Base-by-base conservation (phyloP, 2,113 vertebrate species). In the Macroglossus sobrinus region DNA sequence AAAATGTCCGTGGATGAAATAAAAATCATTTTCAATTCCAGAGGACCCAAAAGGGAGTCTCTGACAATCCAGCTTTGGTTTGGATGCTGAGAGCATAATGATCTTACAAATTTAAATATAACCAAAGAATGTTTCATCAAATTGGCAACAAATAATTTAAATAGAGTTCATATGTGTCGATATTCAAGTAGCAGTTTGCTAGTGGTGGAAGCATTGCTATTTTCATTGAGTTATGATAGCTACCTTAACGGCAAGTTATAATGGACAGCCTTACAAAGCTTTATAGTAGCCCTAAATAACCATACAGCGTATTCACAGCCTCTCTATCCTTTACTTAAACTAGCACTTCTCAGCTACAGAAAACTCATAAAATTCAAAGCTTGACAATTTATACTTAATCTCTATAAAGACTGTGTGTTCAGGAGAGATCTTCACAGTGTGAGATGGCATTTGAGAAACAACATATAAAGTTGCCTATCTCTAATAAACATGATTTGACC, bases 91-190 rank as follows among this genome's bases (percentile, higher is more conserved):
- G 69, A 26, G 21, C 38, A 16, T 63, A 72, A 55, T 88, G 76
- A 79, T 69, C 19, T 78, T 57, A 69, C 40, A 82, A 75, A 92
- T 14, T 14, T 93, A 82, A 84, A 86, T 94, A 75, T 68, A 87
- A 33, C 22, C 16, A 82, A 89, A 33, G 45, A 30, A 57, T 82
- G 91, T 96, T 97, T 92, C 95, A 97, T 93, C 76, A 81, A 89
- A 28, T 57, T 95, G 76, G 94, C 84, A 88, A 97, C 85, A 96
- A 98, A 97, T 96, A 93, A 95, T 97, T 97, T 95, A 80, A 75
- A 79, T 76, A 33, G 6, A 19, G 91, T 96, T 40, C 91, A 45
- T 43, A 30, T 74, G 89, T 89, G 59, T 43, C 66, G 89, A 6
- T 33, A 80, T 96, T 96, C 89, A 95, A 94, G 57, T 38, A 96